These are phyloP conservation scores for Momotus momota DNA, from an alignment of 2,797 vertebrate species.

Conservation along the genomic window DNA sequence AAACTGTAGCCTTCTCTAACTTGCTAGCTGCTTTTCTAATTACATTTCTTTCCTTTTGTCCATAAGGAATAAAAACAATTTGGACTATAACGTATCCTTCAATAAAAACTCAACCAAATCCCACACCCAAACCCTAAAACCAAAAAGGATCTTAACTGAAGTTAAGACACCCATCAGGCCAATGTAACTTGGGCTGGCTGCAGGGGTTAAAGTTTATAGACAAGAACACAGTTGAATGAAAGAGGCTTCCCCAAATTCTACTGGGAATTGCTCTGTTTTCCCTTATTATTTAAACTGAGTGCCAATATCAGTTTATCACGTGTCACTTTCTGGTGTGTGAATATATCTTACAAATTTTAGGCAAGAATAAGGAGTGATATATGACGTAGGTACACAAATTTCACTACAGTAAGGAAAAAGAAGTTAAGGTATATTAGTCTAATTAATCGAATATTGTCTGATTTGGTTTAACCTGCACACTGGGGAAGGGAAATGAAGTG, in stretches of 20 bases:
- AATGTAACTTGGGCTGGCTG: neutral
- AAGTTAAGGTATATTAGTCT: neutral
- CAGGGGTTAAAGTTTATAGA: neutral
- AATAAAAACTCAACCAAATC: neutral
- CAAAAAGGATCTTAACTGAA: neutral
- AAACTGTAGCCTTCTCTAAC: neutral
- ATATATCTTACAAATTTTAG: neutral
- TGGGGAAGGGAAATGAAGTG: neutral
- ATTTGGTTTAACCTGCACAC: neutral
- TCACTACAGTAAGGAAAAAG: neutral
- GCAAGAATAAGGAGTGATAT: neutral
- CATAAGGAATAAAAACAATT: neutral
- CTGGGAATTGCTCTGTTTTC: neutral
- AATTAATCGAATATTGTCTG: neutral
- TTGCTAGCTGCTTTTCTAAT: neutral
- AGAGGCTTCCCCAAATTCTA: neutral
- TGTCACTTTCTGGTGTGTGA: neutral
- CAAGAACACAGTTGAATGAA: neutral
- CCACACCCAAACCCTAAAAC: neutral
- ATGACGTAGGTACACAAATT: neutral
- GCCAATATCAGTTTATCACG: neutral
- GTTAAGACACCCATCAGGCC: neutral
- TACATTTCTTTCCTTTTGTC: neutral
- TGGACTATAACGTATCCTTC: neutral
- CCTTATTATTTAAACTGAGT: neutral